Percentiles rank a stretch among this genome's conserved stretches.
These are phyloP conservation scores for Sarcophaga bullata DNA, from an alignment of 1,140 invertebrate genomes.

Conservation along the genomic window DNA sequence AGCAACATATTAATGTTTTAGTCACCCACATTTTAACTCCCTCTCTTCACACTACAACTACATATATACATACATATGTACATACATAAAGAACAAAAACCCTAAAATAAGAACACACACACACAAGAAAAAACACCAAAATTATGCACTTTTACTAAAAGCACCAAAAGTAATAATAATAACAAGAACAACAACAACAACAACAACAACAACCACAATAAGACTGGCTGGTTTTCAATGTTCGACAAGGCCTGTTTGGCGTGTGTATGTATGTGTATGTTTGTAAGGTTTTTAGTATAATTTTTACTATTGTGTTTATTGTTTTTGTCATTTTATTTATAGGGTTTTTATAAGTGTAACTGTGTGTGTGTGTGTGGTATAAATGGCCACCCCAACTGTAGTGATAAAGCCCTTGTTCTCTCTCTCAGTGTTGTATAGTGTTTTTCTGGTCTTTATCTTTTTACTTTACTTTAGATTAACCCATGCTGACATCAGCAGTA, in stretches of 20 bases:
- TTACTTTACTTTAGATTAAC: slow-evolving; percentile 14
- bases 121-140: neutral
- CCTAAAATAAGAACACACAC: too few species aligned
- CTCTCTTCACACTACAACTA: neutral
- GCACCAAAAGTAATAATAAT: neutral
- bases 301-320: neutral
- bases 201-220: neutral
- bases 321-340: neutral
- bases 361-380: neutral
- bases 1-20: neutral
- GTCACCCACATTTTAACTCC: slow-evolving; percentile 7
- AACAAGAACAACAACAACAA: neutral
- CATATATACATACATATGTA: neutral
- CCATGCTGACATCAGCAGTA: slow-evolving; percentile 23
- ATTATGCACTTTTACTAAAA: slow-evolving; percentile 6
- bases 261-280: neutral
- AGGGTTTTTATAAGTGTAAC: neutral
- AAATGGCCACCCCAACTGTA: slow-evolving; percentile 4
- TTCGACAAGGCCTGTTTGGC: slow-evolving; percentile 16
- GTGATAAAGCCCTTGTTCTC: too few species aligned
- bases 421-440: neutral
- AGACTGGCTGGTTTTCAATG: neutral
- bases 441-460: slow-evolving; percentile 10
- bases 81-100: neutral
- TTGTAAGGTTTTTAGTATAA: neutral